Evolutionary conservation across 2,113 vertebrate species (phyloP).

Genomic region (Diglossa brunneiventris): DNA sequence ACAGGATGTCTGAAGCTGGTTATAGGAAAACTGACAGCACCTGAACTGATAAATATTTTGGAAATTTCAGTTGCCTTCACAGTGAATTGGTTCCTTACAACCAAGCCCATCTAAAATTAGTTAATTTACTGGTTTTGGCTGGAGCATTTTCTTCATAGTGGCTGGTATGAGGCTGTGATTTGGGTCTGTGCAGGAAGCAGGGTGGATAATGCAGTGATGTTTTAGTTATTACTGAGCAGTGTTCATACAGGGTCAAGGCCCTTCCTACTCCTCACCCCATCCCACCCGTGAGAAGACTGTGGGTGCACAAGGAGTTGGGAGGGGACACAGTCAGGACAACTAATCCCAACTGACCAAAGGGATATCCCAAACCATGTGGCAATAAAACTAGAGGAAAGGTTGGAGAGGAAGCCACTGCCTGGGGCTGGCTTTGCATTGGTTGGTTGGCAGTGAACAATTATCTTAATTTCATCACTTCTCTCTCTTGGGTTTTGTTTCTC

Average conservation of each 20-base stretch:
- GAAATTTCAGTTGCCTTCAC: not conserved
- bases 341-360: not conserved
- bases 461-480: not conserved
- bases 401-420: accelerated
- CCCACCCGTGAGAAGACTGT: not conserved
- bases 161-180: not conserved
- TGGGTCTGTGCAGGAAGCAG: not conserved
- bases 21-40: not conserved
- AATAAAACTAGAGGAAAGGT: not conserved
- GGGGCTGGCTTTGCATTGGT: not conserved
- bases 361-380: not conserved
- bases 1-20: not conserved
- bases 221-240: not conserved
- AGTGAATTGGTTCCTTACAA: not conserved
- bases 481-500: not conserved
- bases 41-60: not conserved
- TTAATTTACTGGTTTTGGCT: not conserved
- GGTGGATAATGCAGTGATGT: too few relatives aligned
- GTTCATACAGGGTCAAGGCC: not conserved
- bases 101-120: not conserved
- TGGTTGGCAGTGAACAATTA: not conserved
- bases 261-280: not conserved
- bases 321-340: not conserved
- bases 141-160: not conserved
- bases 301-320: not conserved